Base-by-base conservation (phyloP, 1,140 invertebrate genomes). In the Bicyclus anynana region DNA sequence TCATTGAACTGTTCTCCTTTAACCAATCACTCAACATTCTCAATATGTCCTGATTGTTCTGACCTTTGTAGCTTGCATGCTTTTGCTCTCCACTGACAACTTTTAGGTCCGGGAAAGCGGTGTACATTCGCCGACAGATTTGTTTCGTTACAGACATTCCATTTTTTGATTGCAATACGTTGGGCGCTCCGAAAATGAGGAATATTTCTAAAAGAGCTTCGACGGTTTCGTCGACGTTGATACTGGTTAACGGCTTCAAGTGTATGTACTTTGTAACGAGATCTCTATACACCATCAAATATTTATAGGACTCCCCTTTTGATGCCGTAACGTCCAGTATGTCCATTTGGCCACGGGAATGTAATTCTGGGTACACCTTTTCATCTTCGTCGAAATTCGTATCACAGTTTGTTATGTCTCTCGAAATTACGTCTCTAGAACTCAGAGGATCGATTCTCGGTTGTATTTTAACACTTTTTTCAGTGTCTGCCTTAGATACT, bases 81-180 rank as follows among this genome's bases (percentile, higher is more conserved):
- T 17, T 26, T 0, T 20, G 47, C 9, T 66, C 65, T 6, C 60
- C 65, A 29, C 64, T 47, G 0, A 80, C 66, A 13, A 74, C 55
- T 65, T 74, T 80, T 12, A 77, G 72, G 14, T 70, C 63, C 0
- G 74, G 70, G 61, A 62, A 72, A 5, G 61, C 33, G 9, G n/a
- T 49, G 7, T 59, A 62, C 51, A 77, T 70, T 17, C 63, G 59
- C 47, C 66, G 69, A 35, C 72, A 75, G 29, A 80, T 71, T 26
- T 69, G 63, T 13, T 72, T 74, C 2, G 64, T 57, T 1, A 79
- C 49, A 4, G 42, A 21, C 16, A 73, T 57, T 1, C 78, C 74
- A 42, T 81, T 79, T 49, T 74, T 74, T 5, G 76, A 81, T 48
- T 77, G 74, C 23, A 81, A 59, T 53, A 82, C 69, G 61, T 77